Evolutionary conservation across 2,113 vertebrate species (phyloP).

Genomic region (Anguilla japonica): DNA sequence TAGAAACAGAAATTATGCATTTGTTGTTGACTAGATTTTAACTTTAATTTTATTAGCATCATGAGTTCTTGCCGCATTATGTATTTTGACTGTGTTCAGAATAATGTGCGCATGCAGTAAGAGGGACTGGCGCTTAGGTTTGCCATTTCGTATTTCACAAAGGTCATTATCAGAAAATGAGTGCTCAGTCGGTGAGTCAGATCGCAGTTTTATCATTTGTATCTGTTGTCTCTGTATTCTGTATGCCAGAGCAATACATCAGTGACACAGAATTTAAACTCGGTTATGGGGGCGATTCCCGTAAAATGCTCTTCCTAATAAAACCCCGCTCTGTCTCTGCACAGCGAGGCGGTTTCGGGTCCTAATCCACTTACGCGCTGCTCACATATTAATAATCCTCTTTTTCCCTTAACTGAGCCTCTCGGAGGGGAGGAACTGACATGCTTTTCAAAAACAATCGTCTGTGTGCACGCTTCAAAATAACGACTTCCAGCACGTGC

Average conservation of each 20-base stretch:
- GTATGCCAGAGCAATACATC: constrained; percentile 10
- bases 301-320: not conserved
- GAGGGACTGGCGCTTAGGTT: not conserved
- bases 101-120: not conserved
- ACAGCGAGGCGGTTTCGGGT: not conserved
- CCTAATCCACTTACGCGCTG: not conserved
- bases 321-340: not conserved
- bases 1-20: not conserved
- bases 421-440: not conserved
- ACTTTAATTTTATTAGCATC: too few species aligned
- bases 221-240: not conserved
- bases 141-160: not conserved
- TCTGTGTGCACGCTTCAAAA: not conserved
- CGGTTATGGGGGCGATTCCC: not conserved
- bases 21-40: not conserved
- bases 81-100: too few species aligned
- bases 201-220: not conserved
- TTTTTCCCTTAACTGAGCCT: not conserved
- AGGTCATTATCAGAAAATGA: not conserved
- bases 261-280: not conserved
- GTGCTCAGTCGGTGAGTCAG: not conserved
- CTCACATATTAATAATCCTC: constrained; percentile 23
- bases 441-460: not conserved
- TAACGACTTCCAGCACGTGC: not conserved
- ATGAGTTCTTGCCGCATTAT: too few species aligned